phyloP scores from a whole-genome alignment of 2,888 invertebrate species.

The Synergus laeviventris region DNA sequence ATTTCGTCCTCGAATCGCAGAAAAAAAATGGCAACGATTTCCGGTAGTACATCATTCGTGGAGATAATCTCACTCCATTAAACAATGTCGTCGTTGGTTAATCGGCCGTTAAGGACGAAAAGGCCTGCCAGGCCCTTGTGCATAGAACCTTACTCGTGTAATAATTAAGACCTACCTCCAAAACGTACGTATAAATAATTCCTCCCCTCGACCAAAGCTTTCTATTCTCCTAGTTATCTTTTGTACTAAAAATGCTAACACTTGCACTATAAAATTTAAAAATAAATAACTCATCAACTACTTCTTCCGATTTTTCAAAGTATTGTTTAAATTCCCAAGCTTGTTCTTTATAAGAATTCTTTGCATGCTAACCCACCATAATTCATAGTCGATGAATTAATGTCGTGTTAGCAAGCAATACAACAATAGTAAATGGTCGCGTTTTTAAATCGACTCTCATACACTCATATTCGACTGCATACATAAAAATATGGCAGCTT shows the following conservation, averaged over 20 bases:
- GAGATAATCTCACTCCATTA: conserved; percentile 39
- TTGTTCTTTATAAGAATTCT: background rate
- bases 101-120: conserved; percentile 30
- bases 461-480: background rate
- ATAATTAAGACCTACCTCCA: conserved; percentile 34
- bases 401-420: conserved; percentile 72
- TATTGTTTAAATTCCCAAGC: background rate
- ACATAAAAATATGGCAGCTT: background rate
- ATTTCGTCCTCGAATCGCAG: conserved; percentile 30
- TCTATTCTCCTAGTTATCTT: conserved; percentile 24
- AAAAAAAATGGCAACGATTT: conserved; percentile 39
- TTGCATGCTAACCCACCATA: conserved; percentile 67
- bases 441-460: conserved; percentile 33
- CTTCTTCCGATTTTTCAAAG: background rate
- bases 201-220: background rate
- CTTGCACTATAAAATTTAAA: no score
- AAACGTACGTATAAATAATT: conserved; percentile 36
- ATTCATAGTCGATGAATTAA: conserved; percentile 69
- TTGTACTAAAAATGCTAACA: background rate
- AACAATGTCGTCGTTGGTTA: conserved; percentile 34
- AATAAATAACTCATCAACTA: no score
- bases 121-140: conserved; percentile 4
- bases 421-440: conserved; percentile 55
- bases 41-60: conserved; percentile 27
- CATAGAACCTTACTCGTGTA: conserved; percentile 23